Conservation (phyloP, 1,140 invertebrate genomes). For the Pachyrhynchus sulphureomaculatus region DNA sequence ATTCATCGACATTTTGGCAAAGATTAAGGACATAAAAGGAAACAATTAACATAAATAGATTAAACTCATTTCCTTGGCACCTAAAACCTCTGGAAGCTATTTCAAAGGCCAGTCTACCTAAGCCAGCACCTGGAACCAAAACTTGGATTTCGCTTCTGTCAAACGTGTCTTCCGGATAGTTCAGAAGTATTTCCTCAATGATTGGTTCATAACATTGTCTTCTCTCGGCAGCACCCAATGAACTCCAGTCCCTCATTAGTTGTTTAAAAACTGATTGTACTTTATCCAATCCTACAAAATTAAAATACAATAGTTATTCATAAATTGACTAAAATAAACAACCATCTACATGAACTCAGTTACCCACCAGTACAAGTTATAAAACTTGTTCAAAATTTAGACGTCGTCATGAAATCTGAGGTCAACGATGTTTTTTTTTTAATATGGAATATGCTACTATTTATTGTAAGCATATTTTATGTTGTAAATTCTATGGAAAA, state of each 20-base stretch:
- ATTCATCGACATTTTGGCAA: slow-evolving; percentile 60
- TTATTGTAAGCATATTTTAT: too few species aligned
- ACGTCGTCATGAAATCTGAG: too few species aligned
- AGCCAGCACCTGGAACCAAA: slow-evolving; percentile 91
- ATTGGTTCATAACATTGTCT: slow-evolving; percentile 89
- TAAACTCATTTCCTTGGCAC: slow-evolving; percentile 97
- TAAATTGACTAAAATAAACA: too few species aligned
- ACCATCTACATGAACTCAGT: too few species aligned
- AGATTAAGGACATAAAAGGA: slow-evolving; percentile 95
- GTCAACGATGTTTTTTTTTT: too few species aligned
- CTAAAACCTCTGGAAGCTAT: slow-evolving; percentile 84
- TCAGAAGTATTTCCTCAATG: slow-evolving; percentile 75
- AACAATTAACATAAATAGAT: slow-evolving; percentile 94
- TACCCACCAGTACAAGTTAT: too few species aligned
- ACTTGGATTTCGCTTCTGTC: slow-evolving; percentile 66
- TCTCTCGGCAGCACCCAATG: slow-evolving; percentile 78
- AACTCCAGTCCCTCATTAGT: slow-evolving; percentile 94
- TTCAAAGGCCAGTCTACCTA: slow-evolving; percentile 92
- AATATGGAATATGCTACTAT: too few species aligned
- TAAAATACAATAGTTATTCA: neutral
- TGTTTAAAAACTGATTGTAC: slow-evolving; percentile 93
- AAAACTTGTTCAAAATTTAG: too few species aligned
- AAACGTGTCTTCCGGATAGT: slow-evolving; percentile 67
- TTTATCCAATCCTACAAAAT: slow-evolving; percentile 66
- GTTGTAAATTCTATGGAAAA: too few species aligned